Percentiles rank a stretch among this genome's conserved stretches.
These are phyloP conservation scores for Vultur gryphus DNA, from an alignment of 2,797 vertebrate genomes.

Conservation along the genomic window DNA sequence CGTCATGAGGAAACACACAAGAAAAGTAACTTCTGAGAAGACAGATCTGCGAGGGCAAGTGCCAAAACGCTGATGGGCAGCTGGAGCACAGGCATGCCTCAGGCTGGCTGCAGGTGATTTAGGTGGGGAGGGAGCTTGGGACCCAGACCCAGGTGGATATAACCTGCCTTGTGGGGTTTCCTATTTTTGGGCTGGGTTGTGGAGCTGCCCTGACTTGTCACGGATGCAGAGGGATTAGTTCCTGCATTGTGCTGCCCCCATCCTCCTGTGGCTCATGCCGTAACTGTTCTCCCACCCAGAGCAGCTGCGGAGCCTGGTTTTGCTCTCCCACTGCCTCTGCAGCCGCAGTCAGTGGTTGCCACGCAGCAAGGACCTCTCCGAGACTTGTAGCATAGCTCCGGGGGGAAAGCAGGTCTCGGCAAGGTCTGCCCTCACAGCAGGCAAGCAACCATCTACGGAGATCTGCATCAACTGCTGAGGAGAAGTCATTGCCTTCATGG, in stretches of 20 bases:
- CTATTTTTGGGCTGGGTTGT: neutral
- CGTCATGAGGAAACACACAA: neutral
- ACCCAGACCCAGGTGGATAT: neutral
- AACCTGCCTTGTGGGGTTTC: neutral
- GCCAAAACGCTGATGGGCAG: neutral
- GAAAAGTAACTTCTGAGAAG: neutral
- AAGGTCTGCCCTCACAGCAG: neutral
- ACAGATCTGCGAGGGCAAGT: rapidly evolving
- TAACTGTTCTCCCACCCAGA: neutral
- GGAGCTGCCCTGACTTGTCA: neutral
- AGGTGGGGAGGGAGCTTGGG: neutral
- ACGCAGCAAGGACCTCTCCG: rapidly evolving
- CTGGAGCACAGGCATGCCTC: neutral
- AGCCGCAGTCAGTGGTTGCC: neutral
- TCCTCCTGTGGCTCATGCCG: neutral
- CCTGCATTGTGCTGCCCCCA: neutral
- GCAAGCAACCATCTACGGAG: neutral
- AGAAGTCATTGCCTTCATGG: neutral
- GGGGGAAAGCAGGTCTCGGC: neutral
- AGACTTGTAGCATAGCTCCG: rapidly evolving
- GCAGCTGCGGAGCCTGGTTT: neutral
- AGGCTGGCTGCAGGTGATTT: neutral
- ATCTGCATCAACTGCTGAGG: neutral
- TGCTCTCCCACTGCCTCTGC: neutral
- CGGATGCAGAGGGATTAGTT: neutral